Evolutionary conservation across 1,140 invertebrate species (phyloP).

Genomic region (Chymomyza costata): DNA sequence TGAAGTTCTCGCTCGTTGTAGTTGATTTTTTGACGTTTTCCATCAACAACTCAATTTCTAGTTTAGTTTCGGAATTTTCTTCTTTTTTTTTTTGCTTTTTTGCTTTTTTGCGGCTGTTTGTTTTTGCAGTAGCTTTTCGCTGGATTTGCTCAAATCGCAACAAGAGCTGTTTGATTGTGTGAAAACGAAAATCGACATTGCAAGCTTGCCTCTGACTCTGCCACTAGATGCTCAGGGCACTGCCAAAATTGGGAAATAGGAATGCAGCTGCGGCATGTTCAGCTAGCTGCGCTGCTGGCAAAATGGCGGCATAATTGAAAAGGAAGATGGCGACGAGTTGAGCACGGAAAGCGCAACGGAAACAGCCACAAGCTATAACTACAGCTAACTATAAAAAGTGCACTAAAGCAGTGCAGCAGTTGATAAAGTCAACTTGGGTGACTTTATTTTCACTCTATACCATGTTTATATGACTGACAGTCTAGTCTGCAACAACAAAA

Average conservation of each 20-base stretch:
- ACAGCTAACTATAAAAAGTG: constrained; percentile 15
- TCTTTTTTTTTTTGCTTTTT: constrained; percentile 8
- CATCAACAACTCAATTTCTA: constrained; percentile 61
- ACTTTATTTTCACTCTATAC: too few relatives aligned
- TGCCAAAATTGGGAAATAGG: neutral
- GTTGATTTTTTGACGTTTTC: constrained; percentile 50
- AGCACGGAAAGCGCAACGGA: constrained; percentile 40
- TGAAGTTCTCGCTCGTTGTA: constrained; percentile 34
- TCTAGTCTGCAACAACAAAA: too few relatives aligned
- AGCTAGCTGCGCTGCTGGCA: constrained; percentile 3
- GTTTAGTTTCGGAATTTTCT: constrained; percentile 33
- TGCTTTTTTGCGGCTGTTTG: neutral
- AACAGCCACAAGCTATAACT: constrained; percentile 44
- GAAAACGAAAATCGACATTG: constrained; percentile 49
- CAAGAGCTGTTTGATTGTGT: constrained; percentile 61
- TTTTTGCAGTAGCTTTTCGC: constrained; percentile 8
- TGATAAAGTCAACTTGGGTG: too few relatives aligned
- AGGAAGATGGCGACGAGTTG: constrained; percentile 54
- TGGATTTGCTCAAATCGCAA: constrained; percentile 59
- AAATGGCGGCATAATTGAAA: constrained; percentile 56
- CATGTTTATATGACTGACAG: too few relatives aligned
- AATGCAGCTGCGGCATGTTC: constrained; percentile 5
- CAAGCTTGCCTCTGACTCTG: constrained; percentile 26
- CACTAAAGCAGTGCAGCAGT: constrained; percentile 9
- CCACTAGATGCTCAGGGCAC: constrained; percentile 3